phyloP scores from a whole-genome alignment of 2,888 invertebrate species.

The Prionchulus punctatus region DNA sequence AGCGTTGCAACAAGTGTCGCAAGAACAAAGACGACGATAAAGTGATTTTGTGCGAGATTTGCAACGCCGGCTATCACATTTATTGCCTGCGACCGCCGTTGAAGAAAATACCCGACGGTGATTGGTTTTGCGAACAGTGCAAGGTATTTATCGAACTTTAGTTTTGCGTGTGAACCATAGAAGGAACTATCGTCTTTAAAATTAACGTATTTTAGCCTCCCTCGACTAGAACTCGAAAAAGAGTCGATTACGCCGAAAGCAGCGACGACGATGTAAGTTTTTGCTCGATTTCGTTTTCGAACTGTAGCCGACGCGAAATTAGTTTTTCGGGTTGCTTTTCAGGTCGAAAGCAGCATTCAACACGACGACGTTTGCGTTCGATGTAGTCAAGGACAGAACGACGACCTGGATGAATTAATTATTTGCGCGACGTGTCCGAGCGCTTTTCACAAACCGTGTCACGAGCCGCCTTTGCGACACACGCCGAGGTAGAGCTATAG shows the following conservation, averaged over 20 bases:
- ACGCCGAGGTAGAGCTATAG: conserved; percentile 25
- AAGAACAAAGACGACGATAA: conserved; percentile 89
- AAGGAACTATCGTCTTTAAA: too few species aligned
- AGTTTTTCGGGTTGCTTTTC: not conserved
- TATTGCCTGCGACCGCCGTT: conserved; percentile 92
- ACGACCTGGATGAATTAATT: conserved; percentile 26
- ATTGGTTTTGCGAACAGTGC: conserved; percentile 94
- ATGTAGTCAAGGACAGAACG: conserved; percentile 23
- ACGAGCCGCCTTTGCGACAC: conserved; percentile 32
- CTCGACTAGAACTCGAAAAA: not conserved
- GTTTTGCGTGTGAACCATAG: too few species aligned
- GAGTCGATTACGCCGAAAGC: not conserved
- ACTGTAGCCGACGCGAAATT: not conserved
- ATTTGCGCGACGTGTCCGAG: conserved; percentile 31
- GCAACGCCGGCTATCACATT: conserved; percentile 89
- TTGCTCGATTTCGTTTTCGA: not conserved
- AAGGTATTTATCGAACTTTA: too few species aligned
- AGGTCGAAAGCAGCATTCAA: not conserved
- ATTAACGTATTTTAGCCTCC: too few species aligned
- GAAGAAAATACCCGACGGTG: conserved; percentile 89
- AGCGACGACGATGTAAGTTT: not conserved
- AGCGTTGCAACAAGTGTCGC: conserved; percentile 93
- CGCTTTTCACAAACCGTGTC: conserved; percentile 34
- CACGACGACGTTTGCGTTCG: not conserved
- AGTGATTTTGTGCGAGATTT: conserved; percentile 80